Evolutionary conservation across 2,113 vertebrate genomes (phyloP), one percentile per base, ranked within the genome.

Genomic region (Otolemur garnettii): DNA sequence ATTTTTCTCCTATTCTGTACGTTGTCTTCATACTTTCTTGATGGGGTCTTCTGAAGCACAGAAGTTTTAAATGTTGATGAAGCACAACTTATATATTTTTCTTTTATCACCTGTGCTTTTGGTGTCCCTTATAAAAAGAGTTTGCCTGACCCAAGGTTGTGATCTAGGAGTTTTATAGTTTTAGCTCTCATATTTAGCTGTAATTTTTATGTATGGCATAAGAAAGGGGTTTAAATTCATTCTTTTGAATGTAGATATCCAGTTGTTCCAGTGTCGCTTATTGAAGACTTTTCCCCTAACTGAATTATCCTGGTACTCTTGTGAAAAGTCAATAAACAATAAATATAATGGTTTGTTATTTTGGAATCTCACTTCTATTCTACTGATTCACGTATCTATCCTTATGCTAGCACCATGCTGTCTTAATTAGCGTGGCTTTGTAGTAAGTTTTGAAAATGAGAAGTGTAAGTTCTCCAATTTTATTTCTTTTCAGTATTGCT

Each of bases 401-500:
- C 19, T 55, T 24, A 66, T 12, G 30, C 24, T 30, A 66, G 18
- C 57, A 90, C 7, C 30, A 81, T 55, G 22, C 57, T 69, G 12
- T 75, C 30, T 95, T 93, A 19, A 89, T 85, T 28, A 81, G 45
- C 28, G 28, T 42, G 69, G 68, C 21, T 90, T 79, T 92, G 38
- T 53, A 88, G 7, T 85, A 80, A 85, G 50, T 90, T 68, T 75
- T 90, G 26, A 90, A 85, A 68, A 28, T 92, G 22, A 55, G 19
- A 84, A 90, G 13, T 69, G 4, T 82, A 68, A 95, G 22, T 90
- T 57, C 28, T 93, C 74, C n/a, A 74, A 7, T 38, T 68, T 75
- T 74, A 19, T 59, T 92, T 66, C 64, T 92, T 85, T 80, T 80
- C 50, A 90, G 86, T 86, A 72, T 30, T 90, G 45, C 59, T 90